Evolutionary conservation across 2,797 vertebrate species (phyloP), one percentile per base, ranked within the genome.

Genomic region (Hippocampus kuda): DNA sequence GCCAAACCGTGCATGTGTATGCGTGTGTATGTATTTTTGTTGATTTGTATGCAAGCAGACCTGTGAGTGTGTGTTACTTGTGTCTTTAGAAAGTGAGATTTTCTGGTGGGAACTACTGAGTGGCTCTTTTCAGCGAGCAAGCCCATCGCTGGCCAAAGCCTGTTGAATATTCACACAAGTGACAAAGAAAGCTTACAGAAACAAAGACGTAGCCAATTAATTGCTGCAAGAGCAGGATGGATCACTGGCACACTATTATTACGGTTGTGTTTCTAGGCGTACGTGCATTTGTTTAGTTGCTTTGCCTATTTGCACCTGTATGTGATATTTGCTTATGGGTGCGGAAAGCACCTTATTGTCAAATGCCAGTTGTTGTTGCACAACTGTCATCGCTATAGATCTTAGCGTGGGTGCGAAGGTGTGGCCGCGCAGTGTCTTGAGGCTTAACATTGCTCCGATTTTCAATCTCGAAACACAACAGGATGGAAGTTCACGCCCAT

Each of bases 131-230:
- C 66, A 75, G 75, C 63, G 61, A 77, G 44, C 34, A 57, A 71
- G 65, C 68, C 77, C 67, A 77, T 76, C 66, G 65, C 72, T 76
- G 75, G 79, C 80, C 79, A 49, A 69, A 62, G 53, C 59, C 83
- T 88, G 76, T 89, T 91, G 86, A 90, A 89, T 91, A 91, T 90
- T 90, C 87, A 91, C 59, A 75, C 66, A 41, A 69, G 74, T 76
- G 73, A 85, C 79, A 87, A 86, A 89, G 83, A 78, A 65, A 16
- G 61, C 73, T 70, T 70, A 70, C 77, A 83, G 75, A 80, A 85
- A 83, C 83, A 85, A 83, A 79, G 76, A 67, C 79, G 71, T 76
- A 74, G 75, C 83, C 75, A 85, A 83, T 87, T 85, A 84, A 82
- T 72, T 51, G 77, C 30, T 51, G 68, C 64, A 66, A 64, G 57